phyloP scores from a whole-genome alignment of 2,797 vertebrate genomes.

The Apogon hyalosoma region DNA sequence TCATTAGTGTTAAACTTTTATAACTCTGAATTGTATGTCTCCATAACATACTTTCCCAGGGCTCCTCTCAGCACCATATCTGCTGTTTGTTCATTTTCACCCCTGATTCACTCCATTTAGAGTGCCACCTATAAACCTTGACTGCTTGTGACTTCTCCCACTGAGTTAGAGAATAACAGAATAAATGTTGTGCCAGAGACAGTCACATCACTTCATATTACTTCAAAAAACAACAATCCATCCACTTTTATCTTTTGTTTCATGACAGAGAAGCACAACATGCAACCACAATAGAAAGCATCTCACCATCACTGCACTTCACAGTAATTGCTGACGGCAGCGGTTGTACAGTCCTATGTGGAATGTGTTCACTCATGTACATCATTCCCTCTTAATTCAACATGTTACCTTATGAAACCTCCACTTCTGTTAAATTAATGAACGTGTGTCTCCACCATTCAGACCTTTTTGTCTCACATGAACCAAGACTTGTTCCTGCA shows the following conservation, averaged over 20 bases:
- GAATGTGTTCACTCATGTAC: conserved; percentile 31
- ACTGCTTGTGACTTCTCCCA: background rate
- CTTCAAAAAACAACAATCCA: conserved; percentile 24
- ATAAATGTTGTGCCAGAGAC: conserved; percentile 15
- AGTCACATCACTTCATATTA: conserved; percentile 34
- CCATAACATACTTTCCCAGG: conserved; percentile 13
- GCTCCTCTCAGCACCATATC: background rate
- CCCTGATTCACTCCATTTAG: background rate
- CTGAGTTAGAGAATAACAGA: conserved; percentile 16
- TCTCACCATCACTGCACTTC: conserved; percentile 38
- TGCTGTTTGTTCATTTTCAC: background rate
- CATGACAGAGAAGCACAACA: conserved; percentile 50
- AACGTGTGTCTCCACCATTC: conserved; percentile 40
- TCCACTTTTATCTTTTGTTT: conserved; percentile 41
- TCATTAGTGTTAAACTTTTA: conserved; percentile 70
- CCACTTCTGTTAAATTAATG: conserved; percentile 61
- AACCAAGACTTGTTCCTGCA: conserved; percentile 19
- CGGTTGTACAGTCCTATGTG: conserved; percentile 33
- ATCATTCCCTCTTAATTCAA: conserved; percentile 53
- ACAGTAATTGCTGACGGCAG: conserved; percentile 52
- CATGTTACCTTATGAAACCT: conserved; percentile 47
- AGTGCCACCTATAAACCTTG: conserved; percentile 8
- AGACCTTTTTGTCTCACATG: conserved; percentile 37
- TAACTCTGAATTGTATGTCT: conserved; percentile 36
- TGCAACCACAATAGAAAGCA: conserved; percentile 41